Base-by-base conservation (phyloP, 2,888 invertebrate genomes). In the Malthinus seriepunctatus region DNA sequence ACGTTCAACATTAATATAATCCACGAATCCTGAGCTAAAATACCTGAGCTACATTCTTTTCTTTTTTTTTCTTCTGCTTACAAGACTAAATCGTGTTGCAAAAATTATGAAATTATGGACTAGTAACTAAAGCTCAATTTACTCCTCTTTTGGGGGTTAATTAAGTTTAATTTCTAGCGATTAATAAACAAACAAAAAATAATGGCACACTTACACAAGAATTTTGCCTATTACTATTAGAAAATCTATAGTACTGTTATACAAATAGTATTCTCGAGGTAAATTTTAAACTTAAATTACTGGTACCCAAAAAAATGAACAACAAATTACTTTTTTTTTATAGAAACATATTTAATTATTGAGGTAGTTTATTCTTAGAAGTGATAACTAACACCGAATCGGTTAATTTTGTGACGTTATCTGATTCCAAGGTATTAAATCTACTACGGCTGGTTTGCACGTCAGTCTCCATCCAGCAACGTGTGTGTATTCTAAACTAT, bases 361-460 rank as follows among this genome's bases (percentile, higher is more conserved):
- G 79, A 79, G 79, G 79, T 79, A 79, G 79, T 78, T 78, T 76
- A 72, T 75, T 76, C 79, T 78, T 78, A 78, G 78, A 74, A 73
- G 76, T 78, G 78, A 78, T 73, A 77, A 74, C 69, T 65, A 70
- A 68, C 66, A 67, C 44, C 52, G 46, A 48, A 10, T 2, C 37
- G 9, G 14, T 38, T 11, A 1, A 47, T 38, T 46, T 59, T 48
- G 49, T 34, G 31, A 6, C 32, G 47, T 73, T 76, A 76, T 78
- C 78, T 77, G 74, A 68, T 70, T 71, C 78, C 75, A 78, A 79
- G 77, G 70, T 74, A 75, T 77, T 76, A 78, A 76, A 73, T 78
- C 77, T 78, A 78, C 75, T 74, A 75, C 75, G 74, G 77, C 78
- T 78, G 78, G 77, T 76, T 75, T 78, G 77, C 77, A 77, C 75